A percentile compares a stretch with the other conserved stretches of the same genome.
Conservation (phyloP, 2,888 invertebrate species). For the Orchesella flavescens region DNA sequence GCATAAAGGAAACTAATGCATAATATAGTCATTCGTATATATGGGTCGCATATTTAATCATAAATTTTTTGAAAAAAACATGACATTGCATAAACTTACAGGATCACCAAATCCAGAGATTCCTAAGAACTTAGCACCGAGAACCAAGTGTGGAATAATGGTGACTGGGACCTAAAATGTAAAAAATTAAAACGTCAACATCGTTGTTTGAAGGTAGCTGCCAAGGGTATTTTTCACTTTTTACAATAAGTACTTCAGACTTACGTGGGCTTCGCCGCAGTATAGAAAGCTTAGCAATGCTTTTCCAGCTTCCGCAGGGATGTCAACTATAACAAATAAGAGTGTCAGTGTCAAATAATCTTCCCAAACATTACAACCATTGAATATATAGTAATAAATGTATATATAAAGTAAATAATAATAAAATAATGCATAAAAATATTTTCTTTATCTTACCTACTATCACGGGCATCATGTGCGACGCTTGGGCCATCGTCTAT, state of each 20-base stretch:
- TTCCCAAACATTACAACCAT: not conserved
- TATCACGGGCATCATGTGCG: conserved; percentile 72
- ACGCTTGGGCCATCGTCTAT: conserved; percentile 72
- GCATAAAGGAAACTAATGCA: not conserved
- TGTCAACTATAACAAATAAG: conserved; percentile 65
- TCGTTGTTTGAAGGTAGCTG: too few relatives aligned
- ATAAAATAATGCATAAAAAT: too few relatives aligned
- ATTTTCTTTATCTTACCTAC: conserved; percentile 53
- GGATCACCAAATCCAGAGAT: conserved; percentile 72
- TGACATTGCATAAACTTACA: conserved; percentile 64
- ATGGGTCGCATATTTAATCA: not conserved
- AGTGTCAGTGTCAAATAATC: not conserved
- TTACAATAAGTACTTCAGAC: too few relatives aligned
- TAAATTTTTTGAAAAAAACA: conserved; percentile 3
- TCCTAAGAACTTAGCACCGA: conserved; percentile 72
- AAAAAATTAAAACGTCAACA: too few relatives aligned
- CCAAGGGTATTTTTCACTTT: too few relatives aligned
- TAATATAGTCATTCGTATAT: not conserved
- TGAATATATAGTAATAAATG: not conserved
- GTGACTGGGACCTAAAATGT: conserved; percentile 72
- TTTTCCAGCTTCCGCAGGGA: conserved; percentile 72
- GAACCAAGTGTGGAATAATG: conserved; percentile 71
- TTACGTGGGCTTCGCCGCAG: conserved; percentile 72
- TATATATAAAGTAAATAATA: not conserved
- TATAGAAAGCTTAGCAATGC: conserved; percentile 72